Conservation (phyloP, 2,888 invertebrate genomes). For the Eupithecia subumbrata region DNA sequence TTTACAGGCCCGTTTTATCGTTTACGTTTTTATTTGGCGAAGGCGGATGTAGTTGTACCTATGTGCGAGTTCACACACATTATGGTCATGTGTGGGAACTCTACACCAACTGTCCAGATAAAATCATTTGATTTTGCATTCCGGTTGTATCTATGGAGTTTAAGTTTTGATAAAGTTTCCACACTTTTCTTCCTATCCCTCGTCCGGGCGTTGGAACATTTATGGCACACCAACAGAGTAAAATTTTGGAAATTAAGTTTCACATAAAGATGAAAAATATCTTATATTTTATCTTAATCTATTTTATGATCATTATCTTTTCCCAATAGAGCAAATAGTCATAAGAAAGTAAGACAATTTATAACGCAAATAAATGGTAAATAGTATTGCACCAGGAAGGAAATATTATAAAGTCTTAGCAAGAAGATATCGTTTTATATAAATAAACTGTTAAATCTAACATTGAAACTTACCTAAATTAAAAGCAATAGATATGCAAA, state of each 20-base stretch:
- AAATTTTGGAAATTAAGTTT: conserved; percentile 13
- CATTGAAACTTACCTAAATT: conserved; percentile 37
- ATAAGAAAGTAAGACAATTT: not conserved
- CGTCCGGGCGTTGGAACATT: not conserved
- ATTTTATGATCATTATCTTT: conserved; percentile 13
- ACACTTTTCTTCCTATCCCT: not conserved
- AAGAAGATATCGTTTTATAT: conserved; percentile 30
- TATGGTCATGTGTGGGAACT: no score
- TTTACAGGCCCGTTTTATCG: no score
- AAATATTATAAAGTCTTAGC: conserved; percentile 1
- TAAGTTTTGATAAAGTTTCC: not conserved
- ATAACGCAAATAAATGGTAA: not conserved
- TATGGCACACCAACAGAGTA: conserved; percentile 24
- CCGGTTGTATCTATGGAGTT: not conserved
- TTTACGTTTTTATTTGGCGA: no score
- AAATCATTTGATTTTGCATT: not conserved
- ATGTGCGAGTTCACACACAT: no score
- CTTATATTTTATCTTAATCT: not conserved
- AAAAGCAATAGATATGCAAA: conserved; percentile 51
- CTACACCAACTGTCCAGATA: no score
- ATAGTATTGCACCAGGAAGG: conserved; percentile 32
- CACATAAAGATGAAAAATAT: conserved; percentile 1
- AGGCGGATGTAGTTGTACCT: no score
- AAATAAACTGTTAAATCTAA: conserved; percentile 42
- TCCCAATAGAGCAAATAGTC: conserved; percentile 16